Percentiles rank a stretch among this genome's conserved stretches.
Conservation (phyloP, 2,888 invertebrate species). For the Tipula helvola region DNA sequence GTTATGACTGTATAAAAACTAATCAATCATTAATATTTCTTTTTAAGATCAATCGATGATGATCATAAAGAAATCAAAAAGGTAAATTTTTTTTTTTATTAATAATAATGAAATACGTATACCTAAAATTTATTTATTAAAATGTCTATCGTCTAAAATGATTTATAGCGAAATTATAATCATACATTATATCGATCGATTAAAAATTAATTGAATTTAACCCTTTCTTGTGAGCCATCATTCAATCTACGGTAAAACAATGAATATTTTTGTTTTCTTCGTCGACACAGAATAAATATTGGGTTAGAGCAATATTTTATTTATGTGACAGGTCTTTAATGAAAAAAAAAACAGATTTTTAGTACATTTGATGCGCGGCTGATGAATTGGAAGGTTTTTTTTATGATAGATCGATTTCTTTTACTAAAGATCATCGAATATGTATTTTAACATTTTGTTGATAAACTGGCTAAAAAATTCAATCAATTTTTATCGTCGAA, state of each 20-base stretch:
- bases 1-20: neutral
- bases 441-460: neutral
- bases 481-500: neutral
- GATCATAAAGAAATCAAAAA: neutral
- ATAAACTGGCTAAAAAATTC: neutral
- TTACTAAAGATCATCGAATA: neutral
- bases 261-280: neutral
- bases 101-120: neutral
- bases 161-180: neutral
- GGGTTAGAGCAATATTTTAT: neutral
- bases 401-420: neutral
- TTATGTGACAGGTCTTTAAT: slow-evolving; percentile 4
- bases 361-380: neutral
- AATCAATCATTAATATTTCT: neutral
- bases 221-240: neutral
- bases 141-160: slow-evolving; percentile 4
- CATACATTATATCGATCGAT: neutral
- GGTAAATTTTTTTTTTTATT: neutral
- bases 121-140: neutral
- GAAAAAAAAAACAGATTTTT: neutral
- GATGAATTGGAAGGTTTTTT: neutral
- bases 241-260: neutral
- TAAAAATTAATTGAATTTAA: slow-evolving; percentile 4
- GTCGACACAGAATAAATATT: neutral
- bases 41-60: neutral